A percentile compares a stretch with the other conserved stretches of the same genome.
Conservation (phyloP, 2,888 invertebrate genomes). For the Atherix ibis region DNA sequence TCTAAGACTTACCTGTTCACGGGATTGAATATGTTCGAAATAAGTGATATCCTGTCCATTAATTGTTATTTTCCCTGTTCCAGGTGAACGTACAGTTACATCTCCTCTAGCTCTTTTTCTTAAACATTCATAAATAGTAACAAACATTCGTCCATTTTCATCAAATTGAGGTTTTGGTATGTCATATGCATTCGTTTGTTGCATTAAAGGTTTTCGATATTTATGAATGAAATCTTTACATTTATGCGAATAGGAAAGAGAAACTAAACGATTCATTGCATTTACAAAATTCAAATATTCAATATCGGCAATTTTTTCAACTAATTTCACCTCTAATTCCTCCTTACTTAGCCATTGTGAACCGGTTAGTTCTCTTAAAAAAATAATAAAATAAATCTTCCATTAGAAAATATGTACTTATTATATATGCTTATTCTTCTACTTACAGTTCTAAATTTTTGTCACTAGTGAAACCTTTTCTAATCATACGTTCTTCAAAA, state of each 20-base stretch:
- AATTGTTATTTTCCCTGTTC: conserved; percentile 66
- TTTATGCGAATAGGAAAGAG: conserved; percentile 55
- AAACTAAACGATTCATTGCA: conserved; percentile 52
- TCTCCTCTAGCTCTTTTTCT: conserved; percentile 57
- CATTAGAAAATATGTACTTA: conserved; percentile 1
- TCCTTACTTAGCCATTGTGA: conserved; percentile 51
- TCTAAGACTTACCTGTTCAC: conserved; percentile 66
- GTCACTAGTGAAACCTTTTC: conserved; percentile 44
- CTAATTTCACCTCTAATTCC: conserved; percentile 43
- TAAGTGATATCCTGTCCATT: conserved; percentile 67
- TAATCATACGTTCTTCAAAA: conserved; percentile 53
- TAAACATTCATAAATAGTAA: conserved; percentile 55
- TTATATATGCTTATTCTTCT: conserved; percentile 2
- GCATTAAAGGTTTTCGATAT: conserved; percentile 44
- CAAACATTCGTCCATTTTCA: conserved; percentile 50
- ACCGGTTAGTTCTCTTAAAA: conserved; percentile 37
- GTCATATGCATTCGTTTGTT: conserved; percentile 41
- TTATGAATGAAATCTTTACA: conserved; percentile 57
- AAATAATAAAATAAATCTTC: too few relatives aligned
- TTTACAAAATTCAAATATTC: conserved; percentile 57
- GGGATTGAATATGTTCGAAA: conserved; percentile 51
- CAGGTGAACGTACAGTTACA: conserved; percentile 67
- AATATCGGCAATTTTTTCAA: conserved; percentile 50
- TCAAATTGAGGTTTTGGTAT: conserved; percentile 54
- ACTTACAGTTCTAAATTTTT: conserved; percentile 42